Evolutionary conservation across 1,140 invertebrate genomes (phyloP), one percentile per base, ranked within the genome.

Genomic region (Drosophila carrolli): DNA sequence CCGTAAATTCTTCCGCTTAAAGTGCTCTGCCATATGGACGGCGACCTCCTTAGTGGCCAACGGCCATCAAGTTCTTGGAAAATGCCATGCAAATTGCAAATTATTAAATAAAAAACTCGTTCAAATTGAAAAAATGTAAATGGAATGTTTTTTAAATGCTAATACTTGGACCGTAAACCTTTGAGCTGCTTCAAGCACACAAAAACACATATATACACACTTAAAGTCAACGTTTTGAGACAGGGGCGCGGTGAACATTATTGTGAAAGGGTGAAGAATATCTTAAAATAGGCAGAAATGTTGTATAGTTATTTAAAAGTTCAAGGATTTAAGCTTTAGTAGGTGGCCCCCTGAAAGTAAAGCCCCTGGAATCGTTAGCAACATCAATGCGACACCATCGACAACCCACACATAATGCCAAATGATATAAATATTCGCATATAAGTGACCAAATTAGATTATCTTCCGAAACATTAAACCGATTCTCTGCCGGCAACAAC

Each of bases 371-470:
- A n/a, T 40, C 5, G 19, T 47, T 47, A 11, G 46, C 46, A 27
- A 47, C 46, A 29, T 29, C 46, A 48, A 47, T 23, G 44, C 19
- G 4, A 19, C 44, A 47, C 44, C 44, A 47, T 11, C 5, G 46
- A 48, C 46, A 29, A 27, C 19, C 44, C 44, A 47, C 44, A 73
- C 75, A 84, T 80, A 86, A 90, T 82, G 67, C 66, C 82, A 86
- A 90, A 90, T 90, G 78, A 90, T 90, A 90, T 90, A 90, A 86
- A 85, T 82, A 89, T 90, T 90, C 90, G 90, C 90, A 91, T 91
- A 91, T 91, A 90, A 91, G 90, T 91, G 90, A 91, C 90, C 90
- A 91, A 91, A 91, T 91, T 91, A 91, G 90, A 91, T 91, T 91
- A 91, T 90, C 90, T 91, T 91, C 90, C 90, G 75, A 68, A 78